Base-by-base conservation (phyloP, 2,888 invertebrate genomes). In the Cylindroiulus punctatus region DNA sequence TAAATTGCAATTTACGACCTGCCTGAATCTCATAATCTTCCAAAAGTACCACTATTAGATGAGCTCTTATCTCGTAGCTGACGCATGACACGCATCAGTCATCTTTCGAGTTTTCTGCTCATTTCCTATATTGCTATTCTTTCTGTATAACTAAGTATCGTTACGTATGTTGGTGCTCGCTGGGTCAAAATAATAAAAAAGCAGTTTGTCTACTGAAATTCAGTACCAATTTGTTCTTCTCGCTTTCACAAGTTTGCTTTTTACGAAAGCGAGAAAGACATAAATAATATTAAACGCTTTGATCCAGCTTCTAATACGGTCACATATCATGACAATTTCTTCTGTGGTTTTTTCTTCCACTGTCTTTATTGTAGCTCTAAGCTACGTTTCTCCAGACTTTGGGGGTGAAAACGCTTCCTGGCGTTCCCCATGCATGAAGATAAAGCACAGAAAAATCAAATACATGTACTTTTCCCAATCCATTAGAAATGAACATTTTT, bases 21-120 rank as follows among this genome's bases (percentile, higher is more conserved):
- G 76, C 76, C 76, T 30, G 76, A 76, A 76, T 76, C 76, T 76
- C 30, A 76, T 76, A 30, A 76, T 76, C 76, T 76, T 76, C 76
- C 30, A 14, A 76, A 76, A 76, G 76, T 30, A 1, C 76, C 76
- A 76, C 14, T 30, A 30, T 76, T 12, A 30, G 0, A 14, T 5
- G 76, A 76, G 76, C 10, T 76, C 30, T 76, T 12, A 30, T 14
- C 14, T 30, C 26, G 30, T 22, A 14, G 76, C 30, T 30, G 76
- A 30, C 26, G 14, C 10, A 76, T 76, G 30, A 30, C 30, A 26
- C 30, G 14, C 10, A 76, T 76, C 76, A 30, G 14, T 30, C 30
- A 76, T 76, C 76, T 76, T 76, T 22, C 76, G 14, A 76, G 30
- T 30, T 30, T 76, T 22, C 12, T 30, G 22, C 30, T 76, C 7